Evolutionary conservation across 1,140 invertebrate species (phyloP).

Genomic region (Anadara kagoshimensis): DNA sequence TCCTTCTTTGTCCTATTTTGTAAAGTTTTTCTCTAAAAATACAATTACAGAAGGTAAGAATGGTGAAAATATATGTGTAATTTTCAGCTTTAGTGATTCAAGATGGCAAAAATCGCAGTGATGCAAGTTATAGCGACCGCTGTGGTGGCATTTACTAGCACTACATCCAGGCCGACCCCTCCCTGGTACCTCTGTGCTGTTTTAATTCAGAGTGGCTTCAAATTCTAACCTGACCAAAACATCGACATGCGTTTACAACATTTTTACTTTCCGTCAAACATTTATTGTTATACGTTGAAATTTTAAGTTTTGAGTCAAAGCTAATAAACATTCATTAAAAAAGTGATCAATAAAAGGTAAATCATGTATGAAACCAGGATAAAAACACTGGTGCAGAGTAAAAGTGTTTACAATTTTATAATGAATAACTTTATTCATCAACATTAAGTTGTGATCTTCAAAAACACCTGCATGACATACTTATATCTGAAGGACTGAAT

Average conservation of each 20-base stretch:
- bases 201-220: constrained; percentile 35
- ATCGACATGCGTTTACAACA: background rate
- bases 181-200: constrained; percentile 39
- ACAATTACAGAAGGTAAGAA: constrained; percentile 32
- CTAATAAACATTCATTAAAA: background rate
- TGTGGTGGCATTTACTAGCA: constrained; percentile 9
- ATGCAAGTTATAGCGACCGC: background rate
- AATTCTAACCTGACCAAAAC: background rate
- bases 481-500: no score
- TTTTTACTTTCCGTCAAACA: constrained; percentile 2
- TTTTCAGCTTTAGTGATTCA: constrained; percentile 2
- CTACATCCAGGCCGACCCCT: constrained; percentile 32
- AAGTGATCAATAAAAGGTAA: background rate
- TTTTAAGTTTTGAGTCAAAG: background rate
- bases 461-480: no score
- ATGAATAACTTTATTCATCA: no score
- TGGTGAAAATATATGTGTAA: constrained; percentile 12
- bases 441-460: background rate
- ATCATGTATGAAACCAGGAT: background rate
- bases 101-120: constrained; percentile 4
- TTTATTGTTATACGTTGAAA: background rate
- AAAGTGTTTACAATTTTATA: no score
- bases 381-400: no score
- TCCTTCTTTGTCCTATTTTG: constrained; percentile 39
- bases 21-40: constrained; percentile 24